phyloP scores from a whole-genome alignment of 2,113 vertebrate genomes.

The Plecotus auritus region DNA sequence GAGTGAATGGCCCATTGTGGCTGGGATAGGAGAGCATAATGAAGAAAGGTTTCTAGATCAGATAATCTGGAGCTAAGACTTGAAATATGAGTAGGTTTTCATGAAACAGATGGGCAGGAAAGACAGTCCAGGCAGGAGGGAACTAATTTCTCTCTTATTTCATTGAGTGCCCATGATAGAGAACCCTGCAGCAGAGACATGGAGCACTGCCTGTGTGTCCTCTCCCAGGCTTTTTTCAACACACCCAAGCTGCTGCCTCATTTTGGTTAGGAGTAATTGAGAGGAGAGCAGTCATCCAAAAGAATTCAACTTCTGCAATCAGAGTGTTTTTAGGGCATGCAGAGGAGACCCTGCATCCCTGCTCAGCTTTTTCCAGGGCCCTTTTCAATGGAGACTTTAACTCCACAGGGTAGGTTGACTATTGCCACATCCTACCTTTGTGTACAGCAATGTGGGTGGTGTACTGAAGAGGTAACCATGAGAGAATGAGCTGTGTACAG shows the following conservation, averaged over 20 bases:
- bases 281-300: neutral
- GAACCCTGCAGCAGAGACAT: neutral
- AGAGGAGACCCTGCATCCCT: neutral
- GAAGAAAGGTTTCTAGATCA: neutral
- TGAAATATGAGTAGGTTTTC: neutral
- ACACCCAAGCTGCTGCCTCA: neutral
- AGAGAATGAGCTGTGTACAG: neutral
- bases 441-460: too few species aligned
- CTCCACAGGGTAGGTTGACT: neutral
- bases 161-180: neutral
- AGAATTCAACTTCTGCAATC: neutral
- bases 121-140: neutral
- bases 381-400: neutral
- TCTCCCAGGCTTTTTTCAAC: neutral
- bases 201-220: neutral
- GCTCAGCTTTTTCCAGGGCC: neutral
- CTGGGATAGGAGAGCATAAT: neutral
- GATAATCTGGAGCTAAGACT: neutral
- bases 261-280: neutral
- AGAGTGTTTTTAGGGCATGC: neutral
- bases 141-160: accelerated
- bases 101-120: neutral
- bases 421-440: accelerated
- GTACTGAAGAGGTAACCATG: neutral
- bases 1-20: neutral